Evolutionary conservation across 2,113 vertebrate species (phyloP).

Genomic region (Petromus typicus): DNA sequence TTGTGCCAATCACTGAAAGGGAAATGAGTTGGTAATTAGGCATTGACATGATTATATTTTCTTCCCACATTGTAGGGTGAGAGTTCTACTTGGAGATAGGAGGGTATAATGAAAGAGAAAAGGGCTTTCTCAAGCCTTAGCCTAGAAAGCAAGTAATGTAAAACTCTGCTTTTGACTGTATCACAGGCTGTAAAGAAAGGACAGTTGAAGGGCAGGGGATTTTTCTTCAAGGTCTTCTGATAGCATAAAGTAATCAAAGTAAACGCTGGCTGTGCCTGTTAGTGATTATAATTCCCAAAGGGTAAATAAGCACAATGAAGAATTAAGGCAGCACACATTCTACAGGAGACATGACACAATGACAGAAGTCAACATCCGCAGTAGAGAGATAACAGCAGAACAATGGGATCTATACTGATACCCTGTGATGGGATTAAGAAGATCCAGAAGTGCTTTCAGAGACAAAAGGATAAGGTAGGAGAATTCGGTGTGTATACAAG

Average conservation of each 20-base stretch:
- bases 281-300: neutral
- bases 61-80: neutral
- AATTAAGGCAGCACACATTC: neutral
- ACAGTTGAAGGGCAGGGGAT: neutral
- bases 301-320: slow-evolving; percentile 14
- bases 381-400: slow-evolving; percentile 55
- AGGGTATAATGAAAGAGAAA: neutral
- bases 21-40: neutral
- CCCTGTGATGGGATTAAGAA: slow-evolving; percentile 46
- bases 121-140: neutral
- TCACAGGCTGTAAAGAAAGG: neutral
- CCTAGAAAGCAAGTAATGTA: neutral
- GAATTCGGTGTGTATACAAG: neutral
- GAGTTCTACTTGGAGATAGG: neutral
- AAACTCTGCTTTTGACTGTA: slow-evolving; percentile 22
- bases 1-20: neutral
- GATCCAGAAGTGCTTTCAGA: slow-evolving; percentile 51
- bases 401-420: slow-evolving; percentile 23
- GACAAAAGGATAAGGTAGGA: slow-evolving; percentile 19
- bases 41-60: neutral
- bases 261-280: neutral
- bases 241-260: slow-evolving; percentile 35
- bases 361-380: neutral
- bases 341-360: too few relatives aligned
- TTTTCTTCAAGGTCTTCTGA: neutral